Percentiles rank a stretch among this genome's conserved stretches.
These are phyloP conservation scores for Ibidorhyncha struthersii DNA, from an alignment of 2,113 vertebrate genomes.

Conservation along the genomic window DNA sequence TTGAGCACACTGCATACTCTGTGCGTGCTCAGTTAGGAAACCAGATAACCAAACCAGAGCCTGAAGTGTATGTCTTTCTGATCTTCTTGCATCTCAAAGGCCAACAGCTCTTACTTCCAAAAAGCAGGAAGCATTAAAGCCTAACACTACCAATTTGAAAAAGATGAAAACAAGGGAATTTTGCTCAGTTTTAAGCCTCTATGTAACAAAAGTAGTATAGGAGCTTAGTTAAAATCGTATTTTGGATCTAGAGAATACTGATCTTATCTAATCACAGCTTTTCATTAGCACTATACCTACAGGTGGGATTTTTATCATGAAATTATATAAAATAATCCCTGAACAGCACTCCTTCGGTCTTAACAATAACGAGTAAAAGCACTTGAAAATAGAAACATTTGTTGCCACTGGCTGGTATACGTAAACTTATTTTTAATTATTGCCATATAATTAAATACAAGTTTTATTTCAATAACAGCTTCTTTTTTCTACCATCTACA, in stretches of 20 bases:
- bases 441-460: background rate
- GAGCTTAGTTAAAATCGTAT: background rate
- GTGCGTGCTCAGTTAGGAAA: background rate
- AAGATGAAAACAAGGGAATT: background rate
- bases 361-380: background rate
- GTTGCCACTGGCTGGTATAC: background rate
- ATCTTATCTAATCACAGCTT: background rate
- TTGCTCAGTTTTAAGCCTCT: background rate
- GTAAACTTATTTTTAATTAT: background rate
- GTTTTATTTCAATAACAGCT: background rate
- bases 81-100: background rate
- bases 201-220: background rate
- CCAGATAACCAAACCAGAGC: background rate
- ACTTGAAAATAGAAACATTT: background rate
- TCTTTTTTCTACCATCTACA: background rate
- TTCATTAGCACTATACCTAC: background rate
- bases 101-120: background rate
- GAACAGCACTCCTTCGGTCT: background rate
- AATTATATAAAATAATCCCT: background rate
- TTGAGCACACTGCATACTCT: accelerated
- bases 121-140: background rate
- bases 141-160: background rate
- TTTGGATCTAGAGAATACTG: background rate
- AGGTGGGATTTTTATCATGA: background rate
- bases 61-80: background rate